A percentile compares a stretch with the other conserved stretches of the same genome.
Evolutionary conservation across 2,797 vertebrate genomes (phyloP).

Genomic region (Decapterus maruadsi): DNA sequence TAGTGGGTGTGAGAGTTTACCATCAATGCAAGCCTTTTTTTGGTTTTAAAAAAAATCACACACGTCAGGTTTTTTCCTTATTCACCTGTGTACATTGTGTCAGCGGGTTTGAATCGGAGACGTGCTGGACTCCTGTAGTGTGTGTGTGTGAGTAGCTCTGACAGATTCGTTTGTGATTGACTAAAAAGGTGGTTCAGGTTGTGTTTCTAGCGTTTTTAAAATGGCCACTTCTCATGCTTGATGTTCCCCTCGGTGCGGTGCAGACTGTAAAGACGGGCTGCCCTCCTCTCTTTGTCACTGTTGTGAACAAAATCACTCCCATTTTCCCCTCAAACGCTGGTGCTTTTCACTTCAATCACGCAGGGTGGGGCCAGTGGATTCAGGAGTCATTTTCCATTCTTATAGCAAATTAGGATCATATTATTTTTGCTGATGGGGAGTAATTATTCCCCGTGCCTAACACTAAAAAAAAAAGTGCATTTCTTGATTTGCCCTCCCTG

Average conservation of each 20-base stretch:
- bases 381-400: constrained; percentile 58
- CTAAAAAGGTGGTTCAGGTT: constrained; percentile 12
- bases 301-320: constrained; percentile 69
- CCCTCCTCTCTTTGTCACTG: constrained; percentile 63
- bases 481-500: constrained; percentile 49
- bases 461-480: not conserved
- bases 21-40: constrained; percentile 67
- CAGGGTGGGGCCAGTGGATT: constrained; percentile 74
- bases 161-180: constrained; percentile 2
- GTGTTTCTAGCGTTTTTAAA: constrained; percentile 22
- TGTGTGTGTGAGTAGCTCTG: not conserved
- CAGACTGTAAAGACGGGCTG: constrained; percentile 33
- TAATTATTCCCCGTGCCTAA: constrained; percentile 67
- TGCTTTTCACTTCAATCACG: constrained; percentile 62
- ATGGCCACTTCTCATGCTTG: constrained; percentile 35
- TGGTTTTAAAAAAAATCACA: constrained; percentile 27
- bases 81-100: constrained; percentile 31
- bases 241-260: constrained; percentile 10
- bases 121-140: not conserved
- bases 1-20: constrained; percentile 75
- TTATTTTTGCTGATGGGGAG: constrained; percentile 66
- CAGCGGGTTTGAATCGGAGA: constrained; percentile 18
- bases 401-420: constrained; percentile 70
- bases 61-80: constrained; percentile 27
- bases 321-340: constrained; percentile 72